Percentiles rank a stretch among this genome's conserved stretches.
Evolutionary conservation across 1,140 invertebrate species (phyloP).

Genomic region (Drosophila eugracilis): DNA sequence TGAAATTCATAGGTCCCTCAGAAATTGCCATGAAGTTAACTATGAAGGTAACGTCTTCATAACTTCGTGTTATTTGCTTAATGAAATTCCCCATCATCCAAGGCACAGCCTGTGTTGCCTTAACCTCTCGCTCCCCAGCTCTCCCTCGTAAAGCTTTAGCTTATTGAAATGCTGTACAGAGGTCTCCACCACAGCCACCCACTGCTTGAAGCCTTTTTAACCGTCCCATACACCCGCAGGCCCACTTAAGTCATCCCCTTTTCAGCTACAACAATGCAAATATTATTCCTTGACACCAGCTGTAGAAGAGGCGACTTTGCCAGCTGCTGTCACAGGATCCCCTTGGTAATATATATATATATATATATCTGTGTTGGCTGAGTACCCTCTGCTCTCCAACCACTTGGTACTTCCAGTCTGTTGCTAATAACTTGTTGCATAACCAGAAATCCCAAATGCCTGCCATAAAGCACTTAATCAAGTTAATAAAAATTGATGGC

Average conservation of each 20-base stretch:
- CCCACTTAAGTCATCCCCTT: conserved; percentile 28
- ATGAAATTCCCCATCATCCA: conserved; percentile 38
- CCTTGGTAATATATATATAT: conserved; percentile 1
- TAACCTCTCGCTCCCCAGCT: too few relatives aligned
- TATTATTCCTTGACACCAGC: conserved; percentile 55
- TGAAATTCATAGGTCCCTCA: not conserved
- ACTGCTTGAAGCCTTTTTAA: not conserved
- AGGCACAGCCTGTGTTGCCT: not conserved
- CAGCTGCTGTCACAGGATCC: conserved; percentile 45
- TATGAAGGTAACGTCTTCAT: conserved; percentile 48
- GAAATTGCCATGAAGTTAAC: conserved; percentile 31
- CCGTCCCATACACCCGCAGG: conserved; percentile 16
- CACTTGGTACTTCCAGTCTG: conserved; percentile 31
- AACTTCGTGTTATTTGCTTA: conserved; percentile 47
- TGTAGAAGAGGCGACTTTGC: conserved; percentile 18
- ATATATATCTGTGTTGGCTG: not conserved
- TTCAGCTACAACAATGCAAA: conserved; percentile 43
- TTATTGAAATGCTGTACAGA: conserved; percentile 42
- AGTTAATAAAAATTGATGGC: conserved; percentile 66
- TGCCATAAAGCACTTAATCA: conserved; percentile 65
- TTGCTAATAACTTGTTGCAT: conserved; percentile 61
- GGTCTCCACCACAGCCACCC: conserved; percentile 10
- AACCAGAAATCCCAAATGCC: conserved; percentile 40
- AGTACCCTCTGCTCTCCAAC: not conserved
- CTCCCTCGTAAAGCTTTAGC: too few relatives aligned